Evolutionary conservation across 2,113 vertebrate genomes (phyloP).

Genomic region (Xenopus borealis): DNA sequence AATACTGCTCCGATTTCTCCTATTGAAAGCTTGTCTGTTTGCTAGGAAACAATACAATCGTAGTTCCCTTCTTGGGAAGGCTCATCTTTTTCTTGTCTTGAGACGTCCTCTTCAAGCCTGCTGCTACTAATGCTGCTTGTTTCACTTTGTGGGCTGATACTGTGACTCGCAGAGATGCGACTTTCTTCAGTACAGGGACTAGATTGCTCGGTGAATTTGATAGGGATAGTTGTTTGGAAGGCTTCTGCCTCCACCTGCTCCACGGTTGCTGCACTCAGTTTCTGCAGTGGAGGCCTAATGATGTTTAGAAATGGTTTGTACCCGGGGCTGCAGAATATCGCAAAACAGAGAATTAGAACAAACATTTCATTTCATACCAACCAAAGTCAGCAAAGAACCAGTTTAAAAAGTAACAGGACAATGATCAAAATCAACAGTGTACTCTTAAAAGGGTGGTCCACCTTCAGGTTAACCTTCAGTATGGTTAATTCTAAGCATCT

Average conservation of each 20-base stretch:
- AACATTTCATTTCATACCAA: too few species aligned
- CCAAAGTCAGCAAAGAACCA: neutral
- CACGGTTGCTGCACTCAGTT: conserved; percentile 72
- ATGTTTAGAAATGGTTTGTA: conserved; percentile 94
- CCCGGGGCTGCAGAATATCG: conserved; percentile 73
- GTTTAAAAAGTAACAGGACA: too few species aligned
- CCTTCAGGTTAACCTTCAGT: too few species aligned
- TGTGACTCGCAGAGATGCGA: conserved; percentile 63
- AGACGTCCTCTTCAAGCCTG: conserved; percentile 69
- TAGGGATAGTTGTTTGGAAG: conserved; percentile 78
- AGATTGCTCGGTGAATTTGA: conserved; percentile 69
- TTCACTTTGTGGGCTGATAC: conserved; percentile 70
- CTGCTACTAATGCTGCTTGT: conserved; percentile 43
- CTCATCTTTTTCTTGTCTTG: conserved; percentile 70
- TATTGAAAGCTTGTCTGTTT: neutral
- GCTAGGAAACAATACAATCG: conserved; percentile 88
- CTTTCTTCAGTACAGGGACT: conserved; percentile 75
- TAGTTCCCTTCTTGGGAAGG: conserved; percentile 80
- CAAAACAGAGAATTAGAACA: conserved; percentile 6
- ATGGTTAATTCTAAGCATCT: too few species aligned
- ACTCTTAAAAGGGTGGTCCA: too few species aligned
- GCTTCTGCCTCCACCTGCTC: conserved; percentile 83
- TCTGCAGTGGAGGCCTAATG: conserved; percentile 90
- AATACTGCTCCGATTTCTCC: conserved; percentile 39
- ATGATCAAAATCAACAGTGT: too few species aligned